These are phyloP conservation scores for Phymastichus coffea DNA, from an alignment of 1,140 invertebrate species.

Conservation along the genomic window DNA sequence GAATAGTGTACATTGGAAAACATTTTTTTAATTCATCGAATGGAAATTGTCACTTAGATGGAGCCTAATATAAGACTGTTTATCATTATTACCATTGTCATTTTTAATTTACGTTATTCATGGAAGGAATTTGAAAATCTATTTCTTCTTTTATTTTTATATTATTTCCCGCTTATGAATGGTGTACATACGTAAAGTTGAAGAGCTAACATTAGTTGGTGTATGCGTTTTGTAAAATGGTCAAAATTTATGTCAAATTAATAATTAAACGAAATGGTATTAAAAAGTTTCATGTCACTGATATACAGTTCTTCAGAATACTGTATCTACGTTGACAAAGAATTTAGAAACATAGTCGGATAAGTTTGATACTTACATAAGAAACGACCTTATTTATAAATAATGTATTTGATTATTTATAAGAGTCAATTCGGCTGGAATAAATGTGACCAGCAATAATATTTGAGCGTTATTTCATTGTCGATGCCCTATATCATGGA, in stretches of 20 bases:
- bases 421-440: conserved; percentile 23
- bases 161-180: conserved; percentile 20
- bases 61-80: conserved; percentile 50
- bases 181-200: conserved; percentile 25
- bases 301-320: conserved; percentile 6
- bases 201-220: conserved; percentile 8
- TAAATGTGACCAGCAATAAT: conserved; percentile 28
- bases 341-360: conserved; percentile 2
- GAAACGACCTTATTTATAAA: too few species aligned
- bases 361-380: conserved; percentile 23
- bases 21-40: too few species aligned
- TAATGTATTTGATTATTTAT: conserved; percentile 29
- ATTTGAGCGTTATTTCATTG: neutral
- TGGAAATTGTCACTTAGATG: too few species aligned
- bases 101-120: too few species aligned
- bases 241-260: conserved; percentile 12
- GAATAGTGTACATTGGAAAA: too few species aligned
- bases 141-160: conserved; percentile 23
- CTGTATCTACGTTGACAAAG: neutral
- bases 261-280: neutral
- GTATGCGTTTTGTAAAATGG: conserved; percentile 13
- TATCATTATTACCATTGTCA: conserved; percentile 42
- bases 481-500: neutral
- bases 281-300: conserved; percentile 7
- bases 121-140: neutral